Base-by-base conservation (phyloP, 2,888 invertebrate species). In the Anoplius nigerrimus region DNA sequence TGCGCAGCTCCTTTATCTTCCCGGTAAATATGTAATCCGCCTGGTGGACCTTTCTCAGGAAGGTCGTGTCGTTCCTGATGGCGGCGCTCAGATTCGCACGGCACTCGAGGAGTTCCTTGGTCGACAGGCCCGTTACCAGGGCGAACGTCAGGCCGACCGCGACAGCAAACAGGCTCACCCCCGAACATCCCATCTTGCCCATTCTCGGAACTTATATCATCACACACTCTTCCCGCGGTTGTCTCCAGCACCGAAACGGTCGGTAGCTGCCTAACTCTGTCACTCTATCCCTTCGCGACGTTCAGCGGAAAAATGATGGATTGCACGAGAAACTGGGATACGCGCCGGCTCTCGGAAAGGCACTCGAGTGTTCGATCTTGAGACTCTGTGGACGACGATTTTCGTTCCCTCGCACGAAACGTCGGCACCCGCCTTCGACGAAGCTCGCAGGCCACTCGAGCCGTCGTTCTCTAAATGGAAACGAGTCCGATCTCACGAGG, bases 11-110 rank as follows among this genome's bases (percentile, higher is more conserved):
- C 68, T 83, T 84, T 51, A 89, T 85, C 64, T 89, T 89, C 2
- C 88, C 89, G 11, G 89, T 89, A 67, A 89, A 88, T 42, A 89
- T 84, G 70, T 81, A 87, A 55, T 88, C 85, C 21, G 88, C 78
- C 27, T 80, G 77, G 16, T 80, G 81, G 18, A 88, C 85, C 69
- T 83, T 82, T 0, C 59, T 62, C 51, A 80, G 68, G 70, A 89
- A 87, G 16, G 77, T 72, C n/a, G 84, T 82, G 45, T 87, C 88
- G 72, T 88, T 87, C 18, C 78, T 84, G 3, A 88, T 81, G 5
- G 83, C 83, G 0, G 81, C 76, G 11, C 85, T 85, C 34, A 89
- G 66, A 69, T 87, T 88, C 2, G 82, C 82, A 0, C 88, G 86
- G 66, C 88, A 88, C 60, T 87, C 85, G 21, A 87, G 75, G 22